Conservation (phyloP, 2,888 invertebrate species). For the Mimas tiliae region DNA sequence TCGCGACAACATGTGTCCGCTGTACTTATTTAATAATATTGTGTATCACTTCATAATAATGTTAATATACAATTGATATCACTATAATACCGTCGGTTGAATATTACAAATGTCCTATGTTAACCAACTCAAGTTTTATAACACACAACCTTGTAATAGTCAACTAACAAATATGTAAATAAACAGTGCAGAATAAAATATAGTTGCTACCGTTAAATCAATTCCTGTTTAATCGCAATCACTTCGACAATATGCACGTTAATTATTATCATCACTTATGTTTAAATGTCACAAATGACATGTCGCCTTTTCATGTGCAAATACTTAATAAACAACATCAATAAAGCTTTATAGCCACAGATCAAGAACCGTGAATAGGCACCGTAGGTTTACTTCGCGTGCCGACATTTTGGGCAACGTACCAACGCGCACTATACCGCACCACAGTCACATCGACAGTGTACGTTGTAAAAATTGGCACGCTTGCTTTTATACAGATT, state of each 20-base stretch:
- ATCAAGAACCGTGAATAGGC: too few relatives aligned
- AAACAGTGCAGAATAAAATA: slow-evolving; percentile 26
- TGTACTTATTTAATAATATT: slow-evolving; percentile 54
- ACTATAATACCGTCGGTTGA: neutral
- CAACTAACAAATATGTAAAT: neutral
- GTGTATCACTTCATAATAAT: slow-evolving; percentile 35
- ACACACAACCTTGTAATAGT: neutral
- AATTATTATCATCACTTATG: slow-evolving; percentile 16
- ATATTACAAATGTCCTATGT: neutral
- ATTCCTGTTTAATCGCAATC: slow-evolving; percentile 38
- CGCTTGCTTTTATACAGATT: too few relatives aligned
- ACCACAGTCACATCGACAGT: too few relatives aligned
- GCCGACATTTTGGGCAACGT: too few relatives aligned
- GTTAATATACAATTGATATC: neutral
- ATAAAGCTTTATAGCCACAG: slow-evolving; percentile 9
- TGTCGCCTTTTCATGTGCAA: slow-evolving; percentile 5
- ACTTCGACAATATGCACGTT: slow-evolving; percentile 25
- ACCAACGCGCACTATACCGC: too few relatives aligned
- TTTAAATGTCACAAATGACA: neutral
- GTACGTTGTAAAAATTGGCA: too few relatives aligned
- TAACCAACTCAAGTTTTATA: neutral
- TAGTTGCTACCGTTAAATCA: slow-evolving; percentile 32
- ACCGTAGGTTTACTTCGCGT: too few relatives aligned
- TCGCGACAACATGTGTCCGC: slow-evolving; percentile 41
- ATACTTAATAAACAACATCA: slow-evolving; percentile 11